These are phyloP conservation scores for Diaprepes abbreviatus DNA, from an alignment of 2,888 invertebrate species.

Conservation along the genomic window DNA sequence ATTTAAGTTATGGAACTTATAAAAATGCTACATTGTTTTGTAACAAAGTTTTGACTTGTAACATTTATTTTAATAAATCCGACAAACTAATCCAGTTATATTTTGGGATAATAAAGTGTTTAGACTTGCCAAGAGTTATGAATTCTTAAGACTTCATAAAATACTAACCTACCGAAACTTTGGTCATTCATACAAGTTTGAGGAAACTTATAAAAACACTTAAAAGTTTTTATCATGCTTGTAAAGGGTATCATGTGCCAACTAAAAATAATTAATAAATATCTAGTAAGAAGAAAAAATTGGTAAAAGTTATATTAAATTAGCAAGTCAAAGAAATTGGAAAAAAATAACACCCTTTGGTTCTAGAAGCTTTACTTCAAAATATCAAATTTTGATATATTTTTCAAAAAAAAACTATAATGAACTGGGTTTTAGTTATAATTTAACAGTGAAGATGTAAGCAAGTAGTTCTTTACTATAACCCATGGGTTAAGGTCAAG, in stretches of 20 bases:
- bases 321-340: no score
- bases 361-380: no score
- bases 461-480: no score
- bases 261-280: not conserved
- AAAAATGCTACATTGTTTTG: not conserved
- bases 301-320: no score
- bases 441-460: no score
- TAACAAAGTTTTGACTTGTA: constrained; percentile 4
- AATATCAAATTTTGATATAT: no score
- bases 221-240: constrained; percentile 12
- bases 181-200: constrained; percentile 8
- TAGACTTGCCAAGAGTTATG: constrained; percentile 27
- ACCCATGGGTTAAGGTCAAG: no score
- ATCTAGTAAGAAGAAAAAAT: no score
- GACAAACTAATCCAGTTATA: constrained; percentile 24
- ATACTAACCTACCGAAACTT: constrained; percentile 26
- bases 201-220: constrained; percentile 22
- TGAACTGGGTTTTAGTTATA: no score
- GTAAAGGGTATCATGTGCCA: not conserved
- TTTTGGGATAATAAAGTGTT: constrained; percentile 26
- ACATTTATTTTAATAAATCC: constrained; percentile 37
- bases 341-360: no score
- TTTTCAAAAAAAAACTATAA: no score
- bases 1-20: constrained; percentile 2
- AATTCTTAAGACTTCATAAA: constrained; percentile 32